Evolutionary conservation across 2,797 vertebrate species (phyloP).

Genomic region (Gambelia wislizenii): DNA sequence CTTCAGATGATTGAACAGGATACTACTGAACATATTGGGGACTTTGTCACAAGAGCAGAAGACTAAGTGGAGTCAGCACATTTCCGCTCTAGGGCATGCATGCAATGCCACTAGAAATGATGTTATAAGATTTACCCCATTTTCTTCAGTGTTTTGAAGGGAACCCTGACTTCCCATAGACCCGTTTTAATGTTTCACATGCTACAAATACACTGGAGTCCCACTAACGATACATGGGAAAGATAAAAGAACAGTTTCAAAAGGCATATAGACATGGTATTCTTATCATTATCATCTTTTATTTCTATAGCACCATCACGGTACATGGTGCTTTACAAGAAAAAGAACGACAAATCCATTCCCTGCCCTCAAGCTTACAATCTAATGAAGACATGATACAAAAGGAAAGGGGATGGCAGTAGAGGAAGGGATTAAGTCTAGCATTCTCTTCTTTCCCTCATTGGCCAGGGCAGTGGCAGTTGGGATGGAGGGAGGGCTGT

Average conservation of each 20-base stretch:
- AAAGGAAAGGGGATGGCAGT: too few relatives aligned
- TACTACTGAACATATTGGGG: background rate
- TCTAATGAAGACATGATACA: too few relatives aligned
- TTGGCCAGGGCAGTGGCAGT: too few relatives aligned
- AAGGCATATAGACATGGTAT: background rate
- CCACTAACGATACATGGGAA: background rate
- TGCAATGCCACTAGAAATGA: background rate
- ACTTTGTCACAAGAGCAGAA: background rate
- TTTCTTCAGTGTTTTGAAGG: background rate
- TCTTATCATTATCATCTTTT: too few relatives aligned
- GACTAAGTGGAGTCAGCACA: background rate
- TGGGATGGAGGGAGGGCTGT: too few relatives aligned
- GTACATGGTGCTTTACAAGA: too few relatives aligned
- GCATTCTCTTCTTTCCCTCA: too few relatives aligned
- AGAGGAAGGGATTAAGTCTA: too few relatives aligned
- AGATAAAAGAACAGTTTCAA: background rate
- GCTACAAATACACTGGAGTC: background rate
- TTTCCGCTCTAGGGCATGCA: background rate
- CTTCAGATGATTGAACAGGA: background rate
- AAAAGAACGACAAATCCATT: too few relatives aligned
- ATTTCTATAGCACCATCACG: too few relatives aligned
- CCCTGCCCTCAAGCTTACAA: too few relatives aligned
- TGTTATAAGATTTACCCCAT: background rate
- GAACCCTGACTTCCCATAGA: background rate
- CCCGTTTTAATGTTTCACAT: background rate